phyloP scores from a whole-genome alignment of 2,797 vertebrate species.

The Phylloscopus collybita region DNA sequence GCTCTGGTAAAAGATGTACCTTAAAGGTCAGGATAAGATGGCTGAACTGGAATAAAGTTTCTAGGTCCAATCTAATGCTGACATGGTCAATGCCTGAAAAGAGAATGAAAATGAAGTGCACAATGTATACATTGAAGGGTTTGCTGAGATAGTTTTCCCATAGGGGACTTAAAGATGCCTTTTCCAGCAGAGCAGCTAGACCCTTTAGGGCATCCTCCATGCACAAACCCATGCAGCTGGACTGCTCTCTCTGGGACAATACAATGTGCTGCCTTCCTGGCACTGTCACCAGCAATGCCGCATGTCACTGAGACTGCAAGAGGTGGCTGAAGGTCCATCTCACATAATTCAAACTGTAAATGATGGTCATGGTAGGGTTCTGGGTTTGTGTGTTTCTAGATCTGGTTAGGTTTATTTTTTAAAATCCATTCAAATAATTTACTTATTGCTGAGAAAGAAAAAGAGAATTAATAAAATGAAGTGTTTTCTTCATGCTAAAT shows the following conservation, averaged over 20 bases:
- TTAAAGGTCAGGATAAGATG: constrained; percentile 93
- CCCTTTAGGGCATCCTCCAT: neutral
- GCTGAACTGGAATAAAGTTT: constrained; percentile 91
- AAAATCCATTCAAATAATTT: neutral
- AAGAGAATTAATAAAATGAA: neutral
- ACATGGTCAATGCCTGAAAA: constrained; percentile 80
- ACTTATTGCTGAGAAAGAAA: neutral
- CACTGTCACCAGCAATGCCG: neutral
- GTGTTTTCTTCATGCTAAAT: neutral
- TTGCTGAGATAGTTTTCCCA: neutral
- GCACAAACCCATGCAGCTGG: accelerated
- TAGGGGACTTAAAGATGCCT: neutral
- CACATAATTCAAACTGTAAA: neutral
- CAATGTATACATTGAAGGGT: accelerated
- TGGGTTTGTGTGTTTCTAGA: neutral
- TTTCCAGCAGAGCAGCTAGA: neutral
- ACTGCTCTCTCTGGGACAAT: accelerated
- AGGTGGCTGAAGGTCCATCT: neutral
- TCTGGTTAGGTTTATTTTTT: neutral
- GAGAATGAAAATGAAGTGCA: constrained; percentile 42
- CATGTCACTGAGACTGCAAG: neutral
- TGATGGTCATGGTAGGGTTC: neutral
- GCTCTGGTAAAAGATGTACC: constrained; percentile 72
- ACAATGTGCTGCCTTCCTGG: accelerated
- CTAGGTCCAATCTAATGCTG: constrained; percentile 88